Evolutionary conservation across 2,797 vertebrate species (phyloP), one percentile per base, ranked within the genome.

Genomic region (Amblyraja radiata): DNA sequence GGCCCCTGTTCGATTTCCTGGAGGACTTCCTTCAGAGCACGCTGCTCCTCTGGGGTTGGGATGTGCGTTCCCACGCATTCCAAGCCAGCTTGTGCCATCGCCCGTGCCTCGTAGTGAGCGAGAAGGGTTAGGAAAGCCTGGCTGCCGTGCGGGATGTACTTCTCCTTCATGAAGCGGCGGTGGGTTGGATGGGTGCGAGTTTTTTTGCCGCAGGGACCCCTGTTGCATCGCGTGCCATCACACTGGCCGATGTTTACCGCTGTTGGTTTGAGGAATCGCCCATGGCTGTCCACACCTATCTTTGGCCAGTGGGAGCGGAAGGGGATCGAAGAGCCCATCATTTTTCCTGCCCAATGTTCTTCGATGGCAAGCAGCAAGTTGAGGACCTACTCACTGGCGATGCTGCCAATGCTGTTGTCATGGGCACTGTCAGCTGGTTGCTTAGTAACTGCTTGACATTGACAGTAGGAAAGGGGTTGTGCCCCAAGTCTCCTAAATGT

Each of bases 401-500:
- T 16, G 90, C 68, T 92, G 90, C 61, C 84, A 65, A 2, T 88
- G 84, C 90, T 92, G 39, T 46, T 92, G 90, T 76, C 90, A 92
- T n/a, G 90, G 39, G 21, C 25, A 54, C 71, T 92, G 39, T 92
- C 46, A 92, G 21, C 25, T 76, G 90, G 90, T 92, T 92, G 90
- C 90, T 92, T 76, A 76, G 90, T 92, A 92, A 92, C 90, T 28
- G 39, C 90, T 76, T 92, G 39, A 92, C 90, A 92, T 39, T 92
- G 90, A 92, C 90, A 92, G 90, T 92, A 58, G 21, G 90, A 92
- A 74, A 92, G 21, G 46, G 54, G 81, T 28, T 84, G 81, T 58
- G 81, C 21, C 39, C 68, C 68, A 11, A 74, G 32, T 25, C 36
- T 92, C 90, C 90, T 54, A 28, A 73, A 54, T 39, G 18, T 76